These are phyloP conservation scores for Epicauta chinensis DNA, from an alignment of 1,140 invertebrate genomes.

Conservation along the genomic window DNA sequence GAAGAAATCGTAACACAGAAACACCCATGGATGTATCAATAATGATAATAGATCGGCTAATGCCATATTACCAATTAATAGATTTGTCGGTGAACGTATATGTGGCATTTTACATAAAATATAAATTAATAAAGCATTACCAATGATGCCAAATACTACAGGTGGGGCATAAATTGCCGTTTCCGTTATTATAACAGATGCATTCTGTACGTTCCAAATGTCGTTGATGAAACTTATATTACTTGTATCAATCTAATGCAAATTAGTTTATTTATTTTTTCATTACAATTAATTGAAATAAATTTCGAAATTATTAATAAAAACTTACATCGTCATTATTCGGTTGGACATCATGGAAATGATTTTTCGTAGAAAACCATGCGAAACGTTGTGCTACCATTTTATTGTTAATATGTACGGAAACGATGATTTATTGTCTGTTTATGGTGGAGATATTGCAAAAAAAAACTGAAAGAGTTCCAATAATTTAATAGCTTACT, in stretches of 20 bases:
- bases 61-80: constrained; percentile 74
- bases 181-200: constrained; percentile 57
- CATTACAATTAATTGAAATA: no score
- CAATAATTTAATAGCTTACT: no score
- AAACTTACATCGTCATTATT: no score
- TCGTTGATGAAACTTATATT: constrained; percentile 46
- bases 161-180: constrained; percentile 52
- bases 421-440: no score
- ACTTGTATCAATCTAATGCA: constrained; percentile 20
- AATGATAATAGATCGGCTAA: constrained; percentile 67
- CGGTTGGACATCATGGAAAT: no score
- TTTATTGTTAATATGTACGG: no score
- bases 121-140: constrained; percentile 64
- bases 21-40: constrained; percentile 66
- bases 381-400: no score
- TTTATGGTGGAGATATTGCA: no score
- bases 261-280: neutral
- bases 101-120: constrained; percentile 60
- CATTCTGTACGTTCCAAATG: constrained; percentile 55
- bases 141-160: constrained; percentile 60
- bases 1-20: constrained; percentile 62
- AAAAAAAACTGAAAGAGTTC: no score
- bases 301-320: no score
- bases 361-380: no score
- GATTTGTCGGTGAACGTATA: constrained; percentile 69